Percentiles rank a stretch among this genome's conserved stretches.
Evolutionary conservation across 2,113 vertebrate species (phyloP).

Genomic region (Crotophaga sulcirostris): DNA sequence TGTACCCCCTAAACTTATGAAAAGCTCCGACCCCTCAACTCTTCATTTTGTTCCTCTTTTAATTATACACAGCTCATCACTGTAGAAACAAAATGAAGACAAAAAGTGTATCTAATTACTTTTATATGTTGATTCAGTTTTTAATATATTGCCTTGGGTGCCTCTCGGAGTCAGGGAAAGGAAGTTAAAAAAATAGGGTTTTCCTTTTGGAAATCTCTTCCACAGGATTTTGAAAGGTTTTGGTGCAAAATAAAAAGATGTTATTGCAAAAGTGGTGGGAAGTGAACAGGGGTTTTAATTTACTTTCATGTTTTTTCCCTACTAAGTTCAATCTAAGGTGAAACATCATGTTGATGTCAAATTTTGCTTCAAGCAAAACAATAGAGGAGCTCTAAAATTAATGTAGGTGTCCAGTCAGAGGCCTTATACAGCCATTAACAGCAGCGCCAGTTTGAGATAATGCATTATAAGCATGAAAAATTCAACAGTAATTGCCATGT

Average conservation of each 20-base stretch:
- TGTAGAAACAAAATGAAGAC: neutral
- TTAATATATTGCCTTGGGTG: neutral
- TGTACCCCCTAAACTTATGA: neutral
- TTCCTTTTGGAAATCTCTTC: constrained; percentile 27
- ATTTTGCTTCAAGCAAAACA: constrained; percentile 72
- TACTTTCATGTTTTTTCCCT: constrained; percentile 62
- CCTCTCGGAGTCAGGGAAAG: neutral
- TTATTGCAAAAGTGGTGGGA: constrained; percentile 42
- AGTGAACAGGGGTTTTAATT: constrained; percentile 65
- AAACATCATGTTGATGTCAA: constrained; percentile 66
- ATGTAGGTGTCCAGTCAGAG: constrained; percentile 72
- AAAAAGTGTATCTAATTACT: neutral
- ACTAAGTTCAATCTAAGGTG: constrained; percentile 66
- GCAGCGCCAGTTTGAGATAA: constrained; percentile 64
- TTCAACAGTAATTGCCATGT: constrained; percentile 67
- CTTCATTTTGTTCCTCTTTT: neutral
- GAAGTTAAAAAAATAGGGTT: neutral
- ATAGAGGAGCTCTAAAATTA: constrained; percentile 68
- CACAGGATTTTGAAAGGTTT: constrained; percentile 28
- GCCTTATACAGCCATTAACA: constrained; percentile 63
- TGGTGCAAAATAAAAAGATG: constrained; percentile 39
- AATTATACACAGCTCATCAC: neutral
- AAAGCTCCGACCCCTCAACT: neutral
- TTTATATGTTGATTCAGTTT: neutral
- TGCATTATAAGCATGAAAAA: constrained; percentile 75